Conservation (phyloP, 2,113 vertebrate species). For the Oreotrochilus melanogaster region DNA sequence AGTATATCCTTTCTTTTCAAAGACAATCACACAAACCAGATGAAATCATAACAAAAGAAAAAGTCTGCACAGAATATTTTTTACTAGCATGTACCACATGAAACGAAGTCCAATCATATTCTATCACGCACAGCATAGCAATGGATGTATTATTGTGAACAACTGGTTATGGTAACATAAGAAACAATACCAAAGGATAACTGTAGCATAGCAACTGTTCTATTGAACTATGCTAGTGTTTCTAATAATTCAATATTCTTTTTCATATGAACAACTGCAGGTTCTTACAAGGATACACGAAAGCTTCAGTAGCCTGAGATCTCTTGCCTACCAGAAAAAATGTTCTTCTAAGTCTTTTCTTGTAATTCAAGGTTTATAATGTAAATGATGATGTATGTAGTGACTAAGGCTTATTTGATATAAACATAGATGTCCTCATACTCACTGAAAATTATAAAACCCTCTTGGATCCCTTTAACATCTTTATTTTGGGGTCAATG, state of each 20-base stretch:
- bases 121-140: accelerated
- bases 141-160: background rate
- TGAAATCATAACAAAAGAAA: background rate
- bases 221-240: background rate
- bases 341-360: background rate
- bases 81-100: background rate
- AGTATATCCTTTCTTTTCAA: background rate
- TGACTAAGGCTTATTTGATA: background rate
- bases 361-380: background rate
- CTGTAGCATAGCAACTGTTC: background rate
- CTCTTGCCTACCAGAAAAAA: background rate
- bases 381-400: background rate
- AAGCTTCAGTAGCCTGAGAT: background rate
- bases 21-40: background rate
- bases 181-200: background rate
- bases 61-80: background rate
- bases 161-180: background rate
- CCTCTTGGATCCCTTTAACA: background rate
- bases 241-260: background rate
- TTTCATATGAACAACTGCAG: background rate
- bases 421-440: background rate
- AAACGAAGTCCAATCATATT: background rate
- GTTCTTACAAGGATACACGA: background rate
- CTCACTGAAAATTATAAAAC: background rate
- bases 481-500: background rate